phyloP scores from a whole-genome alignment of 2,113 vertebrate genomes.

The Trematomus loennbergii region DNA sequence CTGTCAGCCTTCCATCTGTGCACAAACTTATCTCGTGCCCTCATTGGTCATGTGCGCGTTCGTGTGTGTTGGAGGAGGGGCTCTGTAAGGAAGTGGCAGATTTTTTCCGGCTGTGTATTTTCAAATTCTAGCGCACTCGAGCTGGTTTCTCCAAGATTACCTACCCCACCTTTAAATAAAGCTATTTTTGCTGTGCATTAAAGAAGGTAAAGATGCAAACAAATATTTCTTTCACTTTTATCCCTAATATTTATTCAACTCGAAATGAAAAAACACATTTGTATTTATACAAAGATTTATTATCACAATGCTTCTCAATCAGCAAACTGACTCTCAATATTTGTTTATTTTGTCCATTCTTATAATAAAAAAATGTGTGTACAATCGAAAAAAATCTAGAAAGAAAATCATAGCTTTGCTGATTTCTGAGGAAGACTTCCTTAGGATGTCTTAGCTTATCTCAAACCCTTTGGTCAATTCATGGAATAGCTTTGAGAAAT shows the following conservation, averaged over 20 bases:
- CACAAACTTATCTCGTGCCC: too few relatives aligned
- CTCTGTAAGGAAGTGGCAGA: too few relatives aligned
- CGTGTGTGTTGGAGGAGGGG: too few relatives aligned
- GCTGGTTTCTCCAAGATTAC: too few relatives aligned
- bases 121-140: too few relatives aligned
- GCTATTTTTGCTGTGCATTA: too few relatives aligned
- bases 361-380: conserved; percentile 17
- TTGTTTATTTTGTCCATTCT: conserved; percentile 6
- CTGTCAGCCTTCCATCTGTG: too few relatives aligned
- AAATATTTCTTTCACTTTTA: background rate
- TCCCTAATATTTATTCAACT: background rate
- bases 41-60: too few relatives aligned
- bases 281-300: background rate
- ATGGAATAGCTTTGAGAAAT: conserved; percentile 37
- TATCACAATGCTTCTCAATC: background rate
- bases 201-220: background rate
- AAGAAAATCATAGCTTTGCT: conserved; percentile 14
- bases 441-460: conserved; percentile 10
- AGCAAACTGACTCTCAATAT: background rate
- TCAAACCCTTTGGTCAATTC: conserved; percentile 30
- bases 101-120: too few relatives aligned
- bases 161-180: too few relatives aligned
- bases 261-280: background rate
- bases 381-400: background rate
- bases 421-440: background rate